A percentile compares a stretch with the other conserved stretches of the same genome.
phyloP scores from a whole-genome alignment of 2,113 vertebrate genomes.

The Aptenodytes patagonicus region DNA sequence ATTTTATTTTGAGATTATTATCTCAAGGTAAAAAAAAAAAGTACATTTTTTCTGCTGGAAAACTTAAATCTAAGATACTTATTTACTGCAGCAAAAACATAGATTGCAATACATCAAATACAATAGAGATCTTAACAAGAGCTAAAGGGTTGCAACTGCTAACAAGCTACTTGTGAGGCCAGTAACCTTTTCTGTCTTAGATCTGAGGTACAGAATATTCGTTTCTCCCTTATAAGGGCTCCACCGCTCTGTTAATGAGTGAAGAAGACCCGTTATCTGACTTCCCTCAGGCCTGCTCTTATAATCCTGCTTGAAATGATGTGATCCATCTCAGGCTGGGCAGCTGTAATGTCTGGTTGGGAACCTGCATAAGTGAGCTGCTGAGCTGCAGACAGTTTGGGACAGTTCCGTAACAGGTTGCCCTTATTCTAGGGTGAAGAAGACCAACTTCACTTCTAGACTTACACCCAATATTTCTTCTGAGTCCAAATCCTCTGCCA shows the following conservation, averaged over 20 bases:
- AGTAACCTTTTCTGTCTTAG: background rate
- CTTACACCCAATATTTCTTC: background rate
- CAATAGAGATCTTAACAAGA: background rate
- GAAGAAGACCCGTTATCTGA: background rate
- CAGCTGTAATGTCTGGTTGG: background rate
- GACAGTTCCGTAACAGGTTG: background rate
- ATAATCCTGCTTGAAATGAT: background rate
- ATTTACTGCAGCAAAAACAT: background rate
- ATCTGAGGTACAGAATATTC: background rate
- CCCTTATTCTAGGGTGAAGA: background rate
- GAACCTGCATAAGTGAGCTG: background rate
- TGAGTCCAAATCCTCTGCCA: background rate
- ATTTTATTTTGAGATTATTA: background rate
- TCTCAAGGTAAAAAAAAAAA: background rate
- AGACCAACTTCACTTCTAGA: background rate
- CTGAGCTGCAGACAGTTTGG: background rate
- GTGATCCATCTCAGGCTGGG: background rate
- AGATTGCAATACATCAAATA: background rate
- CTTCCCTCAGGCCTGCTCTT: background rate
- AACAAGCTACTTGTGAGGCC: background rate
- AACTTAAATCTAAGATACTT: background rate
- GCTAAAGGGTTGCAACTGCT: background rate
- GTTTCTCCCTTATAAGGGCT: background rate
- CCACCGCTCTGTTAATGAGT: background rate
- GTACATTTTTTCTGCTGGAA: background rate